Evolutionary conservation across 2,113 vertebrate genomes (phyloP).

Genomic region (Centrocercus urophasianus): DNA sequence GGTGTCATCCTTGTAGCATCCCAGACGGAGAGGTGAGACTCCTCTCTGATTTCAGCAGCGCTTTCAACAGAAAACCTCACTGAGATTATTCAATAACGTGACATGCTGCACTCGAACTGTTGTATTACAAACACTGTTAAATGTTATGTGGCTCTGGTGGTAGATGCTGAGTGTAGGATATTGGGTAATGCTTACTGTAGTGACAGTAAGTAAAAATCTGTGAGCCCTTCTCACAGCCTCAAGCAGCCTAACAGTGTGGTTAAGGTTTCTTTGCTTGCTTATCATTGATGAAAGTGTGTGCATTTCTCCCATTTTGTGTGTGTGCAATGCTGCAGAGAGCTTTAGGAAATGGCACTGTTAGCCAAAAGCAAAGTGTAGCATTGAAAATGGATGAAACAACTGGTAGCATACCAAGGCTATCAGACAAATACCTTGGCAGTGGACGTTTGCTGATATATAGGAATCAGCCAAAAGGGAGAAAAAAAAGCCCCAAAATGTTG

Average conservation of each 20-base stretch:
- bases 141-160: not conserved
- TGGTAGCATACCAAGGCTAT: not conserved
- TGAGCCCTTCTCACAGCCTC: not conserved
- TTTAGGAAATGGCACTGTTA: not conserved
- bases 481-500: not conserved
- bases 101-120: not conserved
- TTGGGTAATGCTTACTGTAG: not conserved
- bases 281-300: accelerated
- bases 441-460: not conserved
- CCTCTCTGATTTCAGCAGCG: not conserved
- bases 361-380: not conserved
- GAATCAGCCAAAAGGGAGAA: not conserved
- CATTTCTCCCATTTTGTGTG: not conserved
- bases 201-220: not conserved
- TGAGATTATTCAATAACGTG: not conserved
- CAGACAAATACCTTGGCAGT: not conserved
- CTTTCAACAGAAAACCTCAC: not conserved
- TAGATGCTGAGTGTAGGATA: accelerated
- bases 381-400: not conserved
- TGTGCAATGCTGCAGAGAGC: not conserved
- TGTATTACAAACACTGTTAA: not conserved
- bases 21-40: not conserved
- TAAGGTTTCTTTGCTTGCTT: not conserved
- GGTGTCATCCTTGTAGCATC: not conserved
- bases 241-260: not conserved